Conservation (phyloP, 1,140 invertebrate genomes). For the Bombus picipes region DNA sequence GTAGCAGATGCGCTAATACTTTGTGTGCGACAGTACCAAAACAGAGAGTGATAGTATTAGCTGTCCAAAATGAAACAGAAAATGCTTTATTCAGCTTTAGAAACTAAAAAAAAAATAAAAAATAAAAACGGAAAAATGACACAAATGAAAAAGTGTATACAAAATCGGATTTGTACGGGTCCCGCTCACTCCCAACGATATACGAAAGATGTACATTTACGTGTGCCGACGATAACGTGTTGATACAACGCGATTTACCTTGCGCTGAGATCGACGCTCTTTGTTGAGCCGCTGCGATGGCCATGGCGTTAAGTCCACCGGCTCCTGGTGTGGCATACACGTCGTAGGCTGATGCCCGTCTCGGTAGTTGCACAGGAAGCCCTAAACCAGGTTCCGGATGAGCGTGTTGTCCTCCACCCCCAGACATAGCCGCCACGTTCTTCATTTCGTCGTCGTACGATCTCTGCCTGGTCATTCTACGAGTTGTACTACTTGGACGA, state of each 20-base stretch:
- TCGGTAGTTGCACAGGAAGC: conserved; percentile 87
- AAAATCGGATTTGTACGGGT: too few species aligned
- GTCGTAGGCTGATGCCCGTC: conserved; percentile 91
- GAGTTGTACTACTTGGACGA: conserved; percentile 63
- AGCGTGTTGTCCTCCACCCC: conserved; percentile 68
- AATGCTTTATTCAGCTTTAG: not conserved
- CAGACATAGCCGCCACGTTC: conserved; percentile 71
- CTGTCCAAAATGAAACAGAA: not conserved
- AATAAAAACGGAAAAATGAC: too few species aligned
- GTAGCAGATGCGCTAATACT: not conserved
- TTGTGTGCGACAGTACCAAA: not conserved
- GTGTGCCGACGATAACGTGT: too few species aligned
- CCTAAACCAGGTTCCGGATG: conserved; percentile 83
- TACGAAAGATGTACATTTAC: too few species aligned
- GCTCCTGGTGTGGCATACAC: conserved; percentile 84
- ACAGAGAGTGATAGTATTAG: not conserved
- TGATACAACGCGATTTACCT: conserved; percentile 62
- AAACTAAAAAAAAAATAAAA: not conserved
- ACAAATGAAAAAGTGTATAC: too few species aligned
- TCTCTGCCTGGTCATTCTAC: conserved; percentile 88
- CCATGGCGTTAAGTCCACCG: conserved; percentile 73
- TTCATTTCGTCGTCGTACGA: conserved; percentile 91
- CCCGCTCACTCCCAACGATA: too few species aligned
- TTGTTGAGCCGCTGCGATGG: conserved; percentile 75
- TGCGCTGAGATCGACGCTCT: conserved; percentile 77